Base-by-base conservation (phyloP, 64 coral and sea anemone genomes). In the Stylophora pistillata region DNA sequence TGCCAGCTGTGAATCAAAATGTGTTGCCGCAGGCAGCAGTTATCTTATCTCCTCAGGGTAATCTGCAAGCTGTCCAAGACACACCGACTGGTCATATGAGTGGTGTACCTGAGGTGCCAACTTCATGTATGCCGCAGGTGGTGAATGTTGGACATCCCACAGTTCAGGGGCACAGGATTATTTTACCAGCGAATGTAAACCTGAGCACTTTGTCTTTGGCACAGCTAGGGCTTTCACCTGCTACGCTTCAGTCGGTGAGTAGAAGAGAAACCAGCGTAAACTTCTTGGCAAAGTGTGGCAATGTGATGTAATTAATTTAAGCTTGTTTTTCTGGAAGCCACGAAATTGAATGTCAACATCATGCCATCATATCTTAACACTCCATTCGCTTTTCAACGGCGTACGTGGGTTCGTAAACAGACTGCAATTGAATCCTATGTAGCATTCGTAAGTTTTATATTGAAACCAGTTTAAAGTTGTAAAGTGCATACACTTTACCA, bases 151-250 rank as follows among this genome's bases (percentile, higher is more conserved):
- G 32, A 33, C 80, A 32, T 29, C 31, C 61, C 0, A 13, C 80
- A 29, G 34, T 68, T 25, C 80, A 84, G 69, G 80, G 80, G 23
- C 80, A 81, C 15, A 25, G 80, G 15, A 62, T 84, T 27, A 53
- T 84, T 69, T 15, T 84, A 12, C 80, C 80, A n/a, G 80, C 80
- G 25, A 84, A 68, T 84, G 80, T 84, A 10, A 84, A 84, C 63
- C 80, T 84, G 3, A 84, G 80, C 62, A 84, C 80, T 7, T 54
- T 84, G 18, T 84, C 80, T 41, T 62, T 84, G 21, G 80, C 80
- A 15, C 80, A 84, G 53, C 80, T 84, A 52, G 80, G 80, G 2
- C 62, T 84, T 41, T 84, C 80, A 84, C 34, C 80, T 17, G 62
- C 30, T 21, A 69, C 60, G 6, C 80, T 84, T 53, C 80, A 84